Base-by-base conservation (phyloP, 1,140 invertebrate genomes). In the Hestina assimilis region DNA sequence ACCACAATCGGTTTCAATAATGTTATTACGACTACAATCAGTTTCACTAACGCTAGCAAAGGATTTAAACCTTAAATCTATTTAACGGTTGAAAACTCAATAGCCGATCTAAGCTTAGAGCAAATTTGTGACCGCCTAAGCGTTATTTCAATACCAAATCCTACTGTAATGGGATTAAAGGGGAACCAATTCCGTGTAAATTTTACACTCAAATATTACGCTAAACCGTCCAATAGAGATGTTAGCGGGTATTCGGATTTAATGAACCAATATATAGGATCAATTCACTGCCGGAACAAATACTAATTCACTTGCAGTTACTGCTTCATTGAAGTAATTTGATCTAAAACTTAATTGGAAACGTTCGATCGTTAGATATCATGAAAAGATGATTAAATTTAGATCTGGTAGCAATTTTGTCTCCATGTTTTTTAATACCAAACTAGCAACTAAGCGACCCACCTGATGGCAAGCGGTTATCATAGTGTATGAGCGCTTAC, bases 91-190 rank as follows among this genome's bases (percentile, higher is more conserved):
- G 21, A 41, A 11, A 20, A 38, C 12, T 17, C 19, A 19, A 20
- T 9, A n/a, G n/a, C n/a, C n/a, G n/a, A n/a, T n/a, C n/a, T n/a
- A 1, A 41, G 21, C 17, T 20, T 19, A 20, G 9, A 12, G 15
- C 19, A 21, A 41, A 41, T n/a, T n/a, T 42, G 48, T 33, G 35
- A 21, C 19, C 15, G 35, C n/a, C 20, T 14, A 12, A 41, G 14
- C 47, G 33, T 51, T 51, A 51, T 40, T 40, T 35, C 47, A 35
- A 51, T 51, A 51, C 47, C n/a, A n/a, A n/a, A n/a, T n/a, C n/a
- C n/a, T n/a, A n/a, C n/a, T n/a, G n/a, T n/a, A n/a, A n/a, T n/a
- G n/a, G 33, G 47, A 20, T 51, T 40, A 51, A 31, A 51, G 47
- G 26, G 11, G 19, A 40, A 42, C 52, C 52, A 45, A 46, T 55